These are phyloP conservation scores for Ornithoptera alexandrae DNA, from an alignment of 2,888 invertebrate genomes.

Conservation along the genomic window DNA sequence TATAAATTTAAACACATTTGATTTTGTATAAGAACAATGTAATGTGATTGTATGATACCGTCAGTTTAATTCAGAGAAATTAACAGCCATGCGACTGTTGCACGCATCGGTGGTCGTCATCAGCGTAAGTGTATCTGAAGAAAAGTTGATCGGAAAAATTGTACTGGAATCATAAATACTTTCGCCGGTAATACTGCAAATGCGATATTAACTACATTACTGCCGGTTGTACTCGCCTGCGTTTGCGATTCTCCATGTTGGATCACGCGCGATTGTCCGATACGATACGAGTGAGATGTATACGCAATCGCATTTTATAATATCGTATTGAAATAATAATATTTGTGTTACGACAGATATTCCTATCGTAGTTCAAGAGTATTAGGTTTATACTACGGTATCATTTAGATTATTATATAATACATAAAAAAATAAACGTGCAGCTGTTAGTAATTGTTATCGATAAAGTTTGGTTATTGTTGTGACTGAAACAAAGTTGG, in stretches of 20 bases:
- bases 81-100: slow-evolving; percentile 56
- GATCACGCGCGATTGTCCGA: slow-evolving; percentile 18
- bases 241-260: slow-evolving; percentile 29
- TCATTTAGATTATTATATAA: background rate
- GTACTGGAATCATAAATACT: slow-evolving; percentile 64
- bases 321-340: background rate
- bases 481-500: slow-evolving; percentile 14
- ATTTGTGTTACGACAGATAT: background rate
- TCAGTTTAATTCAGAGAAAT: slow-evolving; percentile 1
- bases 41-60: background rate
- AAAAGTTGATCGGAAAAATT: slow-evolving; percentile 65
- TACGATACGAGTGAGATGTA: background rate
- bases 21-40: background rate
- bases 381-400: background rate
- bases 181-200: slow-evolving; percentile 61
- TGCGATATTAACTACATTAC: slow-evolving; percentile 57
- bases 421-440: background rate
- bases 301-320: background rate
- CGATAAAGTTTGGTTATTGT: background rate
- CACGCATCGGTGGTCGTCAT: slow-evolving; percentile 64
- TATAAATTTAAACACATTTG: background rate
- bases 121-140: slow-evolving; percentile 61
- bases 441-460: background rate
- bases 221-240: slow-evolving; percentile 33
- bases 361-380: background rate